Evolutionary conservation across 2,797 vertebrate species (phyloP).

Genomic region (Atherinosoma microstoma): DNA sequence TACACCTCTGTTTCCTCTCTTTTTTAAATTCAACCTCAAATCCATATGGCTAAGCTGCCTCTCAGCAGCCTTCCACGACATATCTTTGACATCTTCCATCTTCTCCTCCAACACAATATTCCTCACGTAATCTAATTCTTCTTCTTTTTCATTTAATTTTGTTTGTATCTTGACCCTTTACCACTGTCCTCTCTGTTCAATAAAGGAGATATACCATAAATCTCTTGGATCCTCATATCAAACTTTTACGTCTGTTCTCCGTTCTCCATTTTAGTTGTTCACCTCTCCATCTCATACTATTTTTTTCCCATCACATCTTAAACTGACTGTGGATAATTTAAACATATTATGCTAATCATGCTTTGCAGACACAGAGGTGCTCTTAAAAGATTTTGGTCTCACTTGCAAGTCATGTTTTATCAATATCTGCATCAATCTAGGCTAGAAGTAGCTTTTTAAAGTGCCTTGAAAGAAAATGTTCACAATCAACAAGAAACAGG

Average conservation of each 20-base stretch:
- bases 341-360: conserved; percentile 43
- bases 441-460: neutral
- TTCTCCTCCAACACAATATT: neutral
- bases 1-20: neutral
- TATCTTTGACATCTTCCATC: conserved; percentile 12
- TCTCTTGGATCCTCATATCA: conserved; percentile 24
- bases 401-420: conserved; percentile 2
- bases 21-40: conserved; percentile 4
- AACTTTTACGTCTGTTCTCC: conserved; percentile 6
- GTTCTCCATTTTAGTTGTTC: conserved; percentile 21
- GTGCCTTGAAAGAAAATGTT: neutral
- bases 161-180: conserved; percentile 12
- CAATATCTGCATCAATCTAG: neutral
- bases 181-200: conserved; percentile 3
- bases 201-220: conserved; percentile 27
- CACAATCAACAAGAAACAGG: neutral
- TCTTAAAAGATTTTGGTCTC: conserved; percentile 14
- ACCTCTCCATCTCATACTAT: conserved; percentile 20
- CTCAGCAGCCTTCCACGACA: neutral
- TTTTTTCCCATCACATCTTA: conserved; percentile 26
- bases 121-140: neutral
- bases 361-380: neutral
- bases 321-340: conserved; percentile 25
- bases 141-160: conserved; percentile 19
- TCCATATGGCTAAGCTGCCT: neutral